Base-by-base conservation (phyloP, 2,797 vertebrate genomes). In the Coreius guichenoti region DNA sequence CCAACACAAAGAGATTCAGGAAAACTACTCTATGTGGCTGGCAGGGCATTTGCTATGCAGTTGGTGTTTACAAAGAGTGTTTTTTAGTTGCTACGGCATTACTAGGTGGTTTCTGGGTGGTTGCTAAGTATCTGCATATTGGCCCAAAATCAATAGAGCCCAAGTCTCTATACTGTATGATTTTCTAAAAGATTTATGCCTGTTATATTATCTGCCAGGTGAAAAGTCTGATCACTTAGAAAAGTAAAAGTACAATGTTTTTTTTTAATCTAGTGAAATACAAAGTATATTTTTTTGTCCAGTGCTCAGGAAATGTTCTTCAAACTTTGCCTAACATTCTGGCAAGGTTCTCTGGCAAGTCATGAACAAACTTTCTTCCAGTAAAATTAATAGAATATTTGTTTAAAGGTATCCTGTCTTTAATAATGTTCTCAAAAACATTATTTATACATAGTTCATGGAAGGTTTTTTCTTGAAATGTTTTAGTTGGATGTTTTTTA, bases 1-100 rank as follows among this genome's bases (percentile, higher is more conserved):
- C n/a, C 51, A n/a, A 43, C 36, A 72, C n/a, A 23, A 72, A 72
- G 68, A 45, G 36, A 72, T 61, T 63, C 26, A 61, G 39, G 65
- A 11, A 82, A 78, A 78, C 16, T 39, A 58, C 54, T 58, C 31
- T 26, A 31, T 16, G 21, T 17, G 31, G 13, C 51, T 77, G 33
- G 33, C 43, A 26, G 17, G 73, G 47, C 12, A 26, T 51, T 56
- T 36, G 51, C 74, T 76, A n/a, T 39, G 31, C 13, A 58, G 51
- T 9, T n/a, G 23, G 5, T 43, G 33, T 26, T 33, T 31, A 75
- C 31, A 51, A 31, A n/a, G 13, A n/a, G 9, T 69, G 19, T 69
- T 49, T 73, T 73, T 19, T 12, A n/a, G 26, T 49, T 31, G 2
- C 72, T 49, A 31, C 8, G 26, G 43, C 26, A 14, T 72, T 51